phyloP scores from a whole-genome alignment of 2,888 invertebrate species.

The Nymphalis urticae region DNA sequence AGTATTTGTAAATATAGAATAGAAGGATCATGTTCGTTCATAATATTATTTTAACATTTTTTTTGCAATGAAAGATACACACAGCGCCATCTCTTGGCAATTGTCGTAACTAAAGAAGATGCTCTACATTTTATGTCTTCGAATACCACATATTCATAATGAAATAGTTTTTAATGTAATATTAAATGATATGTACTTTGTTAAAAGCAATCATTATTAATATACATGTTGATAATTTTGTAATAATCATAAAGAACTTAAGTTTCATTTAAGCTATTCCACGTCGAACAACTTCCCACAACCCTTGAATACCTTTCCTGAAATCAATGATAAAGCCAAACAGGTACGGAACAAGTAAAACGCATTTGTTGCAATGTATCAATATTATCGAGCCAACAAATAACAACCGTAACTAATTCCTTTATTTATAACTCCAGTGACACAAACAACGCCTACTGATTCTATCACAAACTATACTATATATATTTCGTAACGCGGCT shows the following conservation, averaged over 20 bases:
- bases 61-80: background rate
- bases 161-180: no score
- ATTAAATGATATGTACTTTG: no score
- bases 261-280: no score
- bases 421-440: constrained; percentile 29
- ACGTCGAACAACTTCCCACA: background rate
- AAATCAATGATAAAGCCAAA: constrained; percentile 8
- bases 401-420: constrained; percentile 21
- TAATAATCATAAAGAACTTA: no score
- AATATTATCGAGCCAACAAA: constrained; percentile 14
- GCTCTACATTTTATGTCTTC: background rate
- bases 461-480: constrained; percentile 21
- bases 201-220: no score
- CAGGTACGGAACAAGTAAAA: constrained; percentile 5
- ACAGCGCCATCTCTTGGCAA: constrained; percentile 1
- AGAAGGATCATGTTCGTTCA: no score
- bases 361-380: constrained; percentile 24
- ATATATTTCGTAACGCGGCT: constrained; percentile 17
- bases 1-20: no score
- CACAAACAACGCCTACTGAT: constrained; percentile 33
- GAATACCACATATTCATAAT: no score
- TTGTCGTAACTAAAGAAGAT: background rate
- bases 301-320: background rate
- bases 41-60: no score
- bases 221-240: no score